These are phyloP conservation scores for Melanotaenia nigrans DNA, from an alignment of 2,797 vertebrate genomes.

Conservation along the genomic window DNA sequence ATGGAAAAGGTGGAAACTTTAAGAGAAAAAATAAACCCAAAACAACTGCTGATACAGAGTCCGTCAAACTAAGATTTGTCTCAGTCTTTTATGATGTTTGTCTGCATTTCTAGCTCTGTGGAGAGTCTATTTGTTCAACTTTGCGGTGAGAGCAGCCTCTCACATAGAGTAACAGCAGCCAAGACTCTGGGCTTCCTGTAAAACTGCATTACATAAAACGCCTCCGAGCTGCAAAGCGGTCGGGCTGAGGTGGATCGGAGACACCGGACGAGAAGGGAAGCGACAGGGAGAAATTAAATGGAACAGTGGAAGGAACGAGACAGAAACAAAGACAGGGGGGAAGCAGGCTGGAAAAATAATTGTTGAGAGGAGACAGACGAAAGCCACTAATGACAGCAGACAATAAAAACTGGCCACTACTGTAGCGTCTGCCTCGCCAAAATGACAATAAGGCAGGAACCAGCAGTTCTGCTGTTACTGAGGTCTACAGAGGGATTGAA, in stretches of 20 bases:
- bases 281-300: conserved; percentile 44
- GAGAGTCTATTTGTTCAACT: conserved; percentile 66
- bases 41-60: conserved; percentile 52
- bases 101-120: conserved; percentile 46
- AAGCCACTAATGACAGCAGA: conserved; percentile 82
- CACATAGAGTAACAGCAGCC: conserved; percentile 46
- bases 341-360: conserved; percentile 74
- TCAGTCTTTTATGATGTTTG: conserved; percentile 56
- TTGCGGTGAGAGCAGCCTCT: conserved; percentile 55
- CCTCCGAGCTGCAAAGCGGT: conserved; percentile 33
- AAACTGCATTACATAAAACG: conserved; percentile 47
- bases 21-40: conserved; percentile 35
- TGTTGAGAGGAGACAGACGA: conserved; percentile 75
- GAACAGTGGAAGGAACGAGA: conserved; percentile 47
- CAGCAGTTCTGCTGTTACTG: conserved; percentile 32
- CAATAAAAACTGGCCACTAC: conserved; percentile 65
- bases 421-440: conserved; percentile 60
- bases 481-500: conserved; percentile 45
- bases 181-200: conserved; percentile 51
- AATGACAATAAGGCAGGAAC: conserved; percentile 61
- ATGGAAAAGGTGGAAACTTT: neutral
- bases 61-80: conserved; percentile 59
- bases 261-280: conserved; percentile 36
- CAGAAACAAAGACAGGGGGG: conserved; percentile 57
- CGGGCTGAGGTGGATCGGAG: conserved; percentile 31